Base-by-base conservation (phyloP, 2,888 invertebrate species). In the Cerceris ruficornis region DNA sequence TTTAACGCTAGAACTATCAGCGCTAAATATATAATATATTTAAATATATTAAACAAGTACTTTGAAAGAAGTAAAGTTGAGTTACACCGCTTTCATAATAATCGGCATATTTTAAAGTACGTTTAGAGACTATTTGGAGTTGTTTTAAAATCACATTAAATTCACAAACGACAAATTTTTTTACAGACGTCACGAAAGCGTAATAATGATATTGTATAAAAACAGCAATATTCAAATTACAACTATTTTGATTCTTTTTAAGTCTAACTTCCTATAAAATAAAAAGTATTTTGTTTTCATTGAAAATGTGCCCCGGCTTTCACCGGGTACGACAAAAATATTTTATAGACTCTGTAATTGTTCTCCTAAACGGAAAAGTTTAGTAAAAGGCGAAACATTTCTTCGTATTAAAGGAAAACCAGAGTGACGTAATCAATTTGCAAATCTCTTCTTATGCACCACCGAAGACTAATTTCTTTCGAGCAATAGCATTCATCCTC, bases 381-480 rank as follows among this genome's bases (percentile, higher is more conserved):
- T 92, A 93, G 93, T 93, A 93, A 93, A 93, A 93, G 93, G 93
- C 93, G 93, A 93, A 93, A 93, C 92, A 93, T 93, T 93, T 92
- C 92, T 91, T 76, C 92, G 92, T 89, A 15, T 87, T 92, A 92
- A 92, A 92, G 92, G 92, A 92, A 92, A 90, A 91, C 90, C 91
- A 89, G 92, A 92, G 91, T 87, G 41, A 50, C 17, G 39, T 54
- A 0, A 0, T 0, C 0, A 0, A 0, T 0, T 7, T 13, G 6
- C 17, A 0, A 6, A 2, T 15, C 9, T 9, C 1, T 0, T 49
- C 65, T 77, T 86, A 71, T 84, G 14, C 69, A 9, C 1, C 8
- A 6, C 5, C 0, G 0, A 8, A 2, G 0, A 6, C 1, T n/a
- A 58, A 42, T 67, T 46, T 49, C 60, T 46, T 66, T 43, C 69